A percentile compares a stretch with the other conserved stretches of the same genome.
phyloP scores from a whole-genome alignment of 2,113 vertebrate species.

The Macroglossus sobrinus region DNA sequence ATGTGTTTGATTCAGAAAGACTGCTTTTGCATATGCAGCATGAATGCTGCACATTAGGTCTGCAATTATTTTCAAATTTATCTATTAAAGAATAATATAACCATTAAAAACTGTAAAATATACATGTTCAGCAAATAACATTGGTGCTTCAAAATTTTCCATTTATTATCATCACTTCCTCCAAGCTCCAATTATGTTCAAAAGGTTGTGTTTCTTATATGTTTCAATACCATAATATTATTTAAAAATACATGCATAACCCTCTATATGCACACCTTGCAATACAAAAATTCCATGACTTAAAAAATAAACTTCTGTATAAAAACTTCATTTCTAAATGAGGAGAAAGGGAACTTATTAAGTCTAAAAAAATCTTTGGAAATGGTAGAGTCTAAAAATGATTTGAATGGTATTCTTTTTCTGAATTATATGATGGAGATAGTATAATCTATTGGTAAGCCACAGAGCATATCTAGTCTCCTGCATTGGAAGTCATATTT shows the following conservation, averaged over 20 bases:
- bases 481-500: not conserved
- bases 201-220: not conserved
- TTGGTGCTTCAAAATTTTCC: not conserved
- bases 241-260: not conserved
- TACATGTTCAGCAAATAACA: not conserved
- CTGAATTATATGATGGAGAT: not conserved
- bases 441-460: not conserved
- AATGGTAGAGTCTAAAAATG: not conserved
- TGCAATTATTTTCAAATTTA: not conserved
- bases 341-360: not conserved
- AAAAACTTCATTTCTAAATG: not conserved
- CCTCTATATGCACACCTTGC: not conserved
- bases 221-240: not conserved
- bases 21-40: not conserved
- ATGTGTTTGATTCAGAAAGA: not conserved
- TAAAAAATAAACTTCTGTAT: not conserved
- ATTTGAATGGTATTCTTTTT: not conserved
- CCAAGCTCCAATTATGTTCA: not conserved
- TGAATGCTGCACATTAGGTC: not conserved
- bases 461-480: not conserved
- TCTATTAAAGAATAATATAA: not conserved
- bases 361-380: not conserved
- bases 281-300: not conserved
- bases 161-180: not conserved
- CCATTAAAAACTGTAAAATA: not conserved